Base-by-base conservation (phyloP, 2,888 invertebrate genomes). In the Yponomeuta evonymella region DNA sequence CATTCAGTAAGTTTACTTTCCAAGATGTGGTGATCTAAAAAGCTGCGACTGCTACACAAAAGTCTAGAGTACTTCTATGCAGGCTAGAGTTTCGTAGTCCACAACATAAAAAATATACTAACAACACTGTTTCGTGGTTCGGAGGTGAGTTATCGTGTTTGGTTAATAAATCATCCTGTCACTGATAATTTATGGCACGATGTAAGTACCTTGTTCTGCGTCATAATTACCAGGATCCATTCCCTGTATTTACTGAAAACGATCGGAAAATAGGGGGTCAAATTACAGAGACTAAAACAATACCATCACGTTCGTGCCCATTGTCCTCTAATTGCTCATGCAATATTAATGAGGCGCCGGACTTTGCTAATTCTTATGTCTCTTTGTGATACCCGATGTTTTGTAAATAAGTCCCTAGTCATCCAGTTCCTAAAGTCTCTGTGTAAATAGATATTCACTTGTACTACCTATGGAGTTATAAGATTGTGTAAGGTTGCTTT, bases 151-250 rank as follows among this genome's bases (percentile, higher is more conserved):
- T 11, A 30, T 15, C 67, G 58, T 72, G 48, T 23, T 23, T 64
- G 64, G 29, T 11, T 64, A 30, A 30, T 30, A 64, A 30, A 64
- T 23, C 64, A 64, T 64, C 64, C 11, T 30, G 23, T 64, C 51
- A 58, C 15, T 58, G 2, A 15, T 8, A 58, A 58, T 58, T 58
- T 58, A 58, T 58, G 51, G 51, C 51, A 58, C 2, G 51, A 58
- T 8, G 15, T 58, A 58, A 58, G 51, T 58, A 58, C 51, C 15
- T 15, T 15, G 51, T 58, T 58, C 51, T 12, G 15, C 51, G 51
- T 58, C 51, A 58, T 58, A 58, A 58, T 58, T 58, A 58, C 15
- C 51, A 58, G 51, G 51, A 58, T 58, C 51, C 51, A 58, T 58
- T 58, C 5, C 51, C 51, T 58, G 51, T 58, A 58, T 58, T 58